A percentile compares a stretch with the other conserved stretches of the same genome.
These are phyloP conservation scores for Australoheros scitulus DNA, from an alignment of 2,113 vertebrate species.

Conservation along the genomic window DNA sequence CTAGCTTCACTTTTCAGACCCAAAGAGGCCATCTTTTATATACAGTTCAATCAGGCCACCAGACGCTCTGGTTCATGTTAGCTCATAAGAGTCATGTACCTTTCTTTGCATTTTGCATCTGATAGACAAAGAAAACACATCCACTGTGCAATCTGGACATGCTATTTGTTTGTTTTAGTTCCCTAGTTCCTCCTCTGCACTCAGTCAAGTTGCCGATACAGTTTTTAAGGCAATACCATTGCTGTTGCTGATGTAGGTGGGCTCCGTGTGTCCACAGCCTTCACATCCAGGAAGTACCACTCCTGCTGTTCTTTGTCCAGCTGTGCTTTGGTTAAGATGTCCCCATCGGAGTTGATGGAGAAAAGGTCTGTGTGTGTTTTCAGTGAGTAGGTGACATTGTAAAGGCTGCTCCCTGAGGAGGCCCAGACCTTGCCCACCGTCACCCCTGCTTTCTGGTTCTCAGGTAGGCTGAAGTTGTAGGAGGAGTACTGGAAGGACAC, in stretches of 20 bases:
- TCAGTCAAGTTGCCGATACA: background rate
- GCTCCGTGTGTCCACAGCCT: conserved; percentile 76
- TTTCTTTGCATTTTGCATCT: no score
- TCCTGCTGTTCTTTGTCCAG: conserved; percentile 79
- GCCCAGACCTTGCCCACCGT: conserved; percentile 75
- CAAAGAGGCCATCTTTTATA: no score
- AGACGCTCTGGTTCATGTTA: no score
- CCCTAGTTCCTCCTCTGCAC: background rate
- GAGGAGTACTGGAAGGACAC: conserved; percentile 73
- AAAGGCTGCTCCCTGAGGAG: conserved; percentile 56
- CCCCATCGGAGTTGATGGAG: conserved; percentile 68
- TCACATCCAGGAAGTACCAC: conserved; percentile 75
- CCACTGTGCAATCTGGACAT: background rate
- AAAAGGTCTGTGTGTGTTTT: conserved; percentile 75
- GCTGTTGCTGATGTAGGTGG: conserved; percentile 75
- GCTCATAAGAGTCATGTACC: no score
- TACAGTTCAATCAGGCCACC: no score
- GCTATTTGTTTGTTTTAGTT: background rate
- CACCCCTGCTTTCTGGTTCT: conserved; percentile 56
- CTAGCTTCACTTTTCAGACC: no score
- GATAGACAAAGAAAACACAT: background rate
- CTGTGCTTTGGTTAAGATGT: conserved; percentile 37
- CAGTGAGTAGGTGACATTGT: conserved; percentile 71
- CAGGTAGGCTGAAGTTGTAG: conserved; percentile 79
- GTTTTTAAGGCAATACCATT: conserved; percentile 59